Evolutionary conservation across 2,113 vertebrate species (phyloP), one percentile per base, ranked within the genome.

Genomic region (Prionailurus bengalensis): DNA sequence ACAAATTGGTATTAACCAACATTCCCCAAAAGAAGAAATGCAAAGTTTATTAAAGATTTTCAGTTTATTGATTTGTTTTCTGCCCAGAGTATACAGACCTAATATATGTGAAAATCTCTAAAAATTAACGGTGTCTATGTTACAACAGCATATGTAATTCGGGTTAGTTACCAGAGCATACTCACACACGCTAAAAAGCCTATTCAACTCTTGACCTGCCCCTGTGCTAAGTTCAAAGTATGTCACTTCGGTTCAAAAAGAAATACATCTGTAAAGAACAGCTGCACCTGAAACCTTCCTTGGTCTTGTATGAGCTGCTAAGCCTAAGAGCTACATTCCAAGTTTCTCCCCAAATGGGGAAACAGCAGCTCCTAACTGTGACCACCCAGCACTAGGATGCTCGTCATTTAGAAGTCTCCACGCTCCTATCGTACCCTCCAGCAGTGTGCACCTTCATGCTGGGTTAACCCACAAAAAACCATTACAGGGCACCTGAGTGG

Each of bases 351-450:
- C 81, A 73, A 36, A 71, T 0, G 17, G 29, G 16, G 25, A 85
- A 39, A 16, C 14, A 36, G 74, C 1, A 0, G 1, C 17, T 74
- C 58, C 91, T 51, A 21, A 48, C 0, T 0, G 23, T 27, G 10
- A 23, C 79, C 5, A 2, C 21, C 58, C 29, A 71, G 31, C 15
- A 36, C 39, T n/a, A 6, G 23, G 58, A 65, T 3, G 7, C 25
- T 27, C 68, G 0, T 15, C 5, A 11, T n/a, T 55, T 14, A 84
- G 42, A 79, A 42, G 10, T 17, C 27, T 14, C 42, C 45, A 3
- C 66, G 19, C 29, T 31, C 33, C 31, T 48, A 23, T 7, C 11
- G 8, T 0, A 6, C 48, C 80, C 68, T 21, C 31, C 23, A 31
- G 14, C 48, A 74, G 17, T 0, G 48, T 3, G 17, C 14, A 2